A percentile compares a stretch with the other conserved stretches of the same genome.
Conservation (phyloP, 53 echinoderm and acorn worm genomes). For the Glandiceps talaboti region DNA sequence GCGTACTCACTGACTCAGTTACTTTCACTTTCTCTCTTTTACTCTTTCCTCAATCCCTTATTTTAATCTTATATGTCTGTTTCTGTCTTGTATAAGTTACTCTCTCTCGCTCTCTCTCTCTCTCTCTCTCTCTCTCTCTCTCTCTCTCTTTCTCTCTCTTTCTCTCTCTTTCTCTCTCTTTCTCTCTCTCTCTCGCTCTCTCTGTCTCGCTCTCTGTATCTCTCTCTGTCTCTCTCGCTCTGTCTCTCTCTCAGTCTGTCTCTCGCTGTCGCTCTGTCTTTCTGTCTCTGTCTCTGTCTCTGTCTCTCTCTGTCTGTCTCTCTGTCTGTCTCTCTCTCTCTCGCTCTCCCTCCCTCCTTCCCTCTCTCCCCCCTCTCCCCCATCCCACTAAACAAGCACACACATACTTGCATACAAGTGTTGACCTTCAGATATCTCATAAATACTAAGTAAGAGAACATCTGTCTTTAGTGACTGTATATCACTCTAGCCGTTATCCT, state of each 20-base stretch:
- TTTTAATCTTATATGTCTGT: not conserved
- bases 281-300: not conserved
- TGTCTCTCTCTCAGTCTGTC: too few relatives aligned
- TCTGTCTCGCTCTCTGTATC: too few relatives aligned
- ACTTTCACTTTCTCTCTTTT: not conserved
- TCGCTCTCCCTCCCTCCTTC: conserved; percentile 1
- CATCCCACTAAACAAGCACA: not conserved
- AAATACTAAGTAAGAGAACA: not conserved
- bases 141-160: not conserved
- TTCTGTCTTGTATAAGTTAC: conserved; percentile 6
- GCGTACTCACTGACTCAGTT: too few relatives aligned
- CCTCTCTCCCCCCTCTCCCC: conserved; percentile 4
- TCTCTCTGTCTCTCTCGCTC: too few relatives aligned
- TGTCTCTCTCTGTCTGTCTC: not conserved
- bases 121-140: too few relatives aligned
- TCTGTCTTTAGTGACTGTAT: too few relatives aligned
- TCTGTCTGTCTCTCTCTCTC: too few relatives aligned
- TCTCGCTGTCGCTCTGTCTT: not conserved
- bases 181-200: too few relatives aligned
- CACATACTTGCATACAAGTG: not conserved
- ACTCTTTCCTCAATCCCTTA: not conserved
- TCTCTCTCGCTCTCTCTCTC: too few relatives aligned
- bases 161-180: not conserved
- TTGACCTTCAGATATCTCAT: not conserved
- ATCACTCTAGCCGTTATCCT: too few relatives aligned